phyloP scores from a whole-genome alignment of 1,140 invertebrate genomes.

The Lamellibrachia luymesi region DNA sequence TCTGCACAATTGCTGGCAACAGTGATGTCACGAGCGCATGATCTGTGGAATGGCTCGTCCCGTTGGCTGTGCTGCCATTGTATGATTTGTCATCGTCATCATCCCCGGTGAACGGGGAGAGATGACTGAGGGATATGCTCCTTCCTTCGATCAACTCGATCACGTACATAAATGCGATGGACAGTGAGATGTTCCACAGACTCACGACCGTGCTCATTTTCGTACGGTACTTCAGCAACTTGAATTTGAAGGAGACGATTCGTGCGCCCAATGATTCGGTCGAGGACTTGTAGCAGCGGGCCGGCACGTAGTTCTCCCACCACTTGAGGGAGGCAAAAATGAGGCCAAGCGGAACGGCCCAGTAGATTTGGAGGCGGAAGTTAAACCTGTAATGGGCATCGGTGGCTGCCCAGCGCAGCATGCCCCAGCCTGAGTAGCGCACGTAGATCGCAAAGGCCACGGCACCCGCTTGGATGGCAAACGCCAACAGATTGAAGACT shows the following conservation, averaged over 20 bases:
- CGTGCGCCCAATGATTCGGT: not conserved
- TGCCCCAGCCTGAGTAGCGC: not conserved
- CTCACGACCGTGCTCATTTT: not conserved
- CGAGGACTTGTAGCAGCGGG: not conserved
- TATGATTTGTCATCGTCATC: not conserved
- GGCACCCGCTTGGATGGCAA: not conserved
- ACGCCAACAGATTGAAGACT: not conserved
- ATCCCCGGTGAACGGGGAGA: not conserved
- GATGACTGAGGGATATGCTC: not conserved
- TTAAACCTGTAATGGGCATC: not conserved
- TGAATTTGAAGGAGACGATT: not conserved
- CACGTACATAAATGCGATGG: not conserved
- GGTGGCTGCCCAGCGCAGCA: not conserved
- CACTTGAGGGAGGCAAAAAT: conserved; percentile 48
- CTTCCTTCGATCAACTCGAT: not conserved
- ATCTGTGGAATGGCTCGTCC: not conserved
- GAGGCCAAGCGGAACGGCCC: conserved; percentile 40
- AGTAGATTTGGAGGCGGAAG: not conserved
- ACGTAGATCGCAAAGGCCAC: not conserved
- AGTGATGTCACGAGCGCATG: not conserved
- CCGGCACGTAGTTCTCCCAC: conserved; percentile 51
- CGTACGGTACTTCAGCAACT: not conserved
- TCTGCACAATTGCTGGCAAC: not conserved
- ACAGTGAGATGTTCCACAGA: not conserved
- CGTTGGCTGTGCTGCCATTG: not conserved